Evolutionary conservation across 2,797 vertebrate species (phyloP).

Genomic region (Lagocephalus sceleratus): DNA sequence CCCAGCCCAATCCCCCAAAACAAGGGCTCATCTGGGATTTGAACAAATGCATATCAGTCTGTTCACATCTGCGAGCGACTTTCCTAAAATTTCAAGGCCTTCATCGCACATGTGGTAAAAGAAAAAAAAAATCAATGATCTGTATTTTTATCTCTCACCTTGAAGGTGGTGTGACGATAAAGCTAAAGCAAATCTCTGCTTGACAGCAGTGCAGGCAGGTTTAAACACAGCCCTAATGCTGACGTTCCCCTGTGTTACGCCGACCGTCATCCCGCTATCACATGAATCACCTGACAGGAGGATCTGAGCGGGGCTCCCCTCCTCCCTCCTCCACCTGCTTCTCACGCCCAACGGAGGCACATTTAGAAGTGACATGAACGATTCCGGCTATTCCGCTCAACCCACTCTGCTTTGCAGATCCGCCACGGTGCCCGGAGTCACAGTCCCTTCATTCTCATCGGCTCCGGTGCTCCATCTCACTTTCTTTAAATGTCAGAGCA

Average conservation of each 20-base stretch:
- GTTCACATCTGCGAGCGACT: too few relatives aligned
- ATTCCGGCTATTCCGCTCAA: constrained; percentile 14
- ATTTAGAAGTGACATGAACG: constrained; percentile 17
- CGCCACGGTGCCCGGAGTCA: not conserved
- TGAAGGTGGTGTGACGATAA: constrained; percentile 12
- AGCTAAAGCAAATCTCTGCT: constrained; percentile 41
- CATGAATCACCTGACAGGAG: constrained; percentile 20
- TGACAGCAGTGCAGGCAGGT: constrained; percentile 30
- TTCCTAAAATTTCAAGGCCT: too few relatives aligned
- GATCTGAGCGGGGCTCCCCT: constrained; percentile 19
- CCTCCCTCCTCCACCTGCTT: not conserved
- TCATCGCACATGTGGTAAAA: too few relatives aligned
- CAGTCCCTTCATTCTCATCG: constrained; percentile 20
- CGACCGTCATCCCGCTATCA: not conserved
- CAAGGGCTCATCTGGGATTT: too few relatives aligned
- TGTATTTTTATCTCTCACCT: too few relatives aligned
- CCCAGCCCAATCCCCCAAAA: too few relatives aligned
- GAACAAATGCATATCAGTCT: too few relatives aligned
- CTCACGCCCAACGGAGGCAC: not conserved
- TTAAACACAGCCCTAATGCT: constrained; percentile 34
- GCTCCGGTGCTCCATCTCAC: constrained; percentile 28
- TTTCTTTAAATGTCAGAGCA: constrained; percentile 20
- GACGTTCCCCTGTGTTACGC: constrained; percentile 16
- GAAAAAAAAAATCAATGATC: too few relatives aligned
- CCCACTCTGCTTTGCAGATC: not conserved